A percentile compares a stretch with the other conserved stretches of the same genome.
Conservation (phyloP, 2,113 vertebrate genomes). For the Brachionichthys hirsutus region DNA sequence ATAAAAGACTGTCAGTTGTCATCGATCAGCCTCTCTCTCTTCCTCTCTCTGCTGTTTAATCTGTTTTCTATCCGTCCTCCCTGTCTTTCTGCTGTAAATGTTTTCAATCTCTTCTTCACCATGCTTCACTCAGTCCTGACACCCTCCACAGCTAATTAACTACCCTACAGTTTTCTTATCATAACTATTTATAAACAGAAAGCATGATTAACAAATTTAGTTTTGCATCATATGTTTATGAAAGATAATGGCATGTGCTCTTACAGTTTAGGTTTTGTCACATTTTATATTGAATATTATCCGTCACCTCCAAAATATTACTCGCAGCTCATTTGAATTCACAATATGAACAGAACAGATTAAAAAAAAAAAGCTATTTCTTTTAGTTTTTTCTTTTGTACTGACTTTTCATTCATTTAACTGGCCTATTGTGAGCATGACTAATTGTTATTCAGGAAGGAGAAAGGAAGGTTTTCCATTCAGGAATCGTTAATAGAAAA, state of each 20-base stretch:
- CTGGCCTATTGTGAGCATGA: constrained; percentile 19
- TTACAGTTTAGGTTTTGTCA: constrained; percentile 4
- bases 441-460: constrained; percentile 30
- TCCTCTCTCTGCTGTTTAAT: not conserved
- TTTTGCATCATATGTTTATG: constrained; percentile 6
- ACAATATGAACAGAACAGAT: constrained; percentile 14
- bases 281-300: constrained; percentile 9
- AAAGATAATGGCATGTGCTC: not conserved
- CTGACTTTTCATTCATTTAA: constrained; percentile 23
- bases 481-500: constrained; percentile 3
- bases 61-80: too few relatives aligned
- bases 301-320: too few relatives aligned
- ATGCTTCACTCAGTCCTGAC: constrained; percentile 1
- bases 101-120: not conserved
- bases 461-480: constrained; percentile 24
- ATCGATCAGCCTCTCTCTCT: not conserved
- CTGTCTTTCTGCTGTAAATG: not conserved
- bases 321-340: constrained; percentile 2
- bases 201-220: too few relatives aligned
- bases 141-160: constrained; percentile 5
- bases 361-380: constrained; percentile 25
- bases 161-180: not conserved
- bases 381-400: constrained; percentile 35
- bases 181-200: not conserved
- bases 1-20: not conserved